phyloP scores from a whole-genome alignment of 2,888 invertebrate species.

The Zhuqinia jingwanae region DNA sequence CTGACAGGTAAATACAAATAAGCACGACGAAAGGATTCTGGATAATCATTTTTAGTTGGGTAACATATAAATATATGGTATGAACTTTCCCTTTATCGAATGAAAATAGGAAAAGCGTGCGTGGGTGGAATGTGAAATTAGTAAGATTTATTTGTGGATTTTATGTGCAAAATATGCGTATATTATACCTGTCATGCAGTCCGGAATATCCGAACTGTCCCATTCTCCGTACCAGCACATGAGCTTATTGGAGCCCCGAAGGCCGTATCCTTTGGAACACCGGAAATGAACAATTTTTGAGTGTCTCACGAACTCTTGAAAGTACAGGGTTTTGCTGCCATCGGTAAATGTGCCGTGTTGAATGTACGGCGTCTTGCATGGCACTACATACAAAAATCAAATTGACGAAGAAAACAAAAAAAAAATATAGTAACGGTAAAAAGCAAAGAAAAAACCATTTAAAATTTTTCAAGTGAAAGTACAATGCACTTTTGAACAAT shows the following conservation, averaged over 20 bases:
- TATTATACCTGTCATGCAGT: slow-evolving; percentile 86
- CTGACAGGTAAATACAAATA: too few relatives aligned
- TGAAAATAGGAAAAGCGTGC: too few relatives aligned
- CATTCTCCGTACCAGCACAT: slow-evolving; percentile 92
- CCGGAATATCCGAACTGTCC: slow-evolving; percentile 87
- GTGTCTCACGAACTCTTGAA: slow-evolving; percentile 83
- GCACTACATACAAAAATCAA: slow-evolving; percentile 61
- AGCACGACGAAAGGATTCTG: too few relatives aligned
- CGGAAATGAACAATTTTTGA: slow-evolving; percentile 89
- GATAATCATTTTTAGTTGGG: too few relatives aligned
- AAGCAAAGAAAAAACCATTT: not conserved
- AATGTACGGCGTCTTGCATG: slow-evolving; percentile 78
- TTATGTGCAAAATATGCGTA: not conserved
- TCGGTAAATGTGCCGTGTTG: slow-evolving; percentile 77
- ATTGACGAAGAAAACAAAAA: not conserved
- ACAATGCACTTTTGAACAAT: too few relatives aligned
- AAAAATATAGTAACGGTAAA: not conserved
- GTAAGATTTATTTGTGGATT: not conserved
- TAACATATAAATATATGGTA: not conserved
- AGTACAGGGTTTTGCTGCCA: slow-evolving; percentile 80
- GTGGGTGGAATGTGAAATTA: too few relatives aligned
- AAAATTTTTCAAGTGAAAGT: not conserved
- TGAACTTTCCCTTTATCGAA: not conserved
- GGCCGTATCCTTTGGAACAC: slow-evolving; percentile 87
- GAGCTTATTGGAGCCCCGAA: slow-evolving; percentile 86